These are phyloP conservation scores for Seriola dumerili DNA, from an alignment of 2,113 vertebrate genomes.

Conservation along the genomic window DNA sequence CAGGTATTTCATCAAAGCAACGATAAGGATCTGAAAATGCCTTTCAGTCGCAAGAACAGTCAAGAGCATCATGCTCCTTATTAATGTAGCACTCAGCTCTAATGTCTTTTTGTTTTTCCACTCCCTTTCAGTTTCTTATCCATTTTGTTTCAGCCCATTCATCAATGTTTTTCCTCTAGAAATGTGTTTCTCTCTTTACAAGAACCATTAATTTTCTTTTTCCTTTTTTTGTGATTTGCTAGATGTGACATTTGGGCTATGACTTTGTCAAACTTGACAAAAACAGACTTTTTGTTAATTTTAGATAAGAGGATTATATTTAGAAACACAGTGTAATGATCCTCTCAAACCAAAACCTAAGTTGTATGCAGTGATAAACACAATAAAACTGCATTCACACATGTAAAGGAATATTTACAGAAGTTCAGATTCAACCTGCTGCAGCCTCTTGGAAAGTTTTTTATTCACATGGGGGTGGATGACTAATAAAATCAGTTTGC, in stretches of 20 bases:
- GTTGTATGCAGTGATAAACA: no score
- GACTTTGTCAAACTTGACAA: constrained; percentile 22
- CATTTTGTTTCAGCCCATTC: constrained; percentile 52
- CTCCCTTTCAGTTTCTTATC: constrained; percentile 33
- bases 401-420: constrained; percentile 23
- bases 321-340: constrained; percentile 12
- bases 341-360: constrained; percentile 5
- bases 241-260: constrained; percentile 14
- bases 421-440: constrained; percentile 48
- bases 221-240: constrained; percentile 6
- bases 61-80: constrained; percentile 61
- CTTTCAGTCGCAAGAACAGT: constrained; percentile 57
- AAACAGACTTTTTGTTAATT: constrained; percentile 18
- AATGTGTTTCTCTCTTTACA: constrained; percentile 28
- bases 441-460: constrained; percentile 63
- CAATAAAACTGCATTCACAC: background rate
- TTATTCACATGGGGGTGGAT: constrained; percentile 71
- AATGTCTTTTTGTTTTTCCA: constrained; percentile 67
- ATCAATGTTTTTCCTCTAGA: constrained; percentile 49
- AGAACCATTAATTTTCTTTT: constrained; percentile 22
- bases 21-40: constrained; percentile 63
- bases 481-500: constrained; percentile 75
- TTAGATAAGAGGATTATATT: constrained; percentile 20
- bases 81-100: constrained; percentile 68
- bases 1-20: constrained; percentile 69